Conservation (phyloP, 1,140 invertebrate species). For the Calliphora vicina region DNA sequence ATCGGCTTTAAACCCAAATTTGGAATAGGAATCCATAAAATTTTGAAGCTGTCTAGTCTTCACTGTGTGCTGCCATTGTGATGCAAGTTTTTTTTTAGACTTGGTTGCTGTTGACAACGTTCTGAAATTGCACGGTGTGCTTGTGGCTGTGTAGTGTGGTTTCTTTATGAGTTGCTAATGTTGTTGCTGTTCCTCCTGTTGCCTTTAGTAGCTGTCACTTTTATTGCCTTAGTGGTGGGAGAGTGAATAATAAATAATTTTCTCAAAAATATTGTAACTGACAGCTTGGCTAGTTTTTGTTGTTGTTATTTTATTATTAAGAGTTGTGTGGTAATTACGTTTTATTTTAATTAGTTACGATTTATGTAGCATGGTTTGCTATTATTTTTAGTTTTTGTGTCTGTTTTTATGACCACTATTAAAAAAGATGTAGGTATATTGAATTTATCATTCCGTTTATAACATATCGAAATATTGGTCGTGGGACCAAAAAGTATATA, state of each 20-base stretch:
- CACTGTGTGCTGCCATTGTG: too few species aligned
- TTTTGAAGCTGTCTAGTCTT: neutral
- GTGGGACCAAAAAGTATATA: too few species aligned
- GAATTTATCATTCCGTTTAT: too few species aligned
- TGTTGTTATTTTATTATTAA: neutral
- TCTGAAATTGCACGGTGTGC: neutral
- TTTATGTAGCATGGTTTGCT: neutral
- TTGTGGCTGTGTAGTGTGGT: neutral
- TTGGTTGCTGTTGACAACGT: neutral
- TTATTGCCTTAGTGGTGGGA: neutral
- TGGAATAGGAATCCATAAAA: too few species aligned
- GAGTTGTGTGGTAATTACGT: neutral
- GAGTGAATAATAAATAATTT: slow-evolving; percentile 1
- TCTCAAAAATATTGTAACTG: neutral
- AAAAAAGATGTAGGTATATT: too few species aligned
- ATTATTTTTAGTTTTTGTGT: neutral
- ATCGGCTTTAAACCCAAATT: too few species aligned
- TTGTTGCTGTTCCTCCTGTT: neutral
- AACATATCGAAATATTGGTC: too few species aligned
- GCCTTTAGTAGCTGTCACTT: neutral
- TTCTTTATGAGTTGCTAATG: neutral
- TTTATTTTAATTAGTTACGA: neutral
- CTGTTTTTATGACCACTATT: neutral
- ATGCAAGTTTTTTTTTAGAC: neutral
- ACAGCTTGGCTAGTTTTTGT: neutral